phyloP scores from a whole-genome alignment of 2,797 vertebrate species.

The Poeciliopsis infans region DNA sequence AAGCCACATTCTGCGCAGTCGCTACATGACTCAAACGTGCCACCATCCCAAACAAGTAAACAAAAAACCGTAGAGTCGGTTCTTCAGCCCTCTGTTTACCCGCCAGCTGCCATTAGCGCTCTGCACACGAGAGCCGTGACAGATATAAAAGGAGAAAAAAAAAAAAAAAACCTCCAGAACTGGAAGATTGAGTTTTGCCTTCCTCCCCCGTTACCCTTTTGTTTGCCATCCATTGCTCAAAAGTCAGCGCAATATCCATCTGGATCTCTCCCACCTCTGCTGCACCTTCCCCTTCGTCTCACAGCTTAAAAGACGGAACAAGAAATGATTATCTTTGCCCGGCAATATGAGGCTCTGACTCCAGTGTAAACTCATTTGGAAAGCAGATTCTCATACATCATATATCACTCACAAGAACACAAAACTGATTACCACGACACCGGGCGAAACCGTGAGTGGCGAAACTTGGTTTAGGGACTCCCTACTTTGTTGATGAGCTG shows the following conservation, averaged over 20 bases:
- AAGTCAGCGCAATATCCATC: constrained; percentile 70
- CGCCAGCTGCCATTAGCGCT: constrained; percentile 50
- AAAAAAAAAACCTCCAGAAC: constrained; percentile 13
- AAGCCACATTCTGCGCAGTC: not conserved
- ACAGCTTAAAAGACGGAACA: constrained; percentile 72
- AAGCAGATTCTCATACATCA: constrained; percentile 82
- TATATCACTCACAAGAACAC: constrained; percentile 77
- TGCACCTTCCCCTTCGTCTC: constrained; percentile 54
- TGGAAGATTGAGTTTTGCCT: constrained; percentile 73
- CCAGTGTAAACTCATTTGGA: constrained; percentile 84
- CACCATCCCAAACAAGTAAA: constrained; percentile 24
- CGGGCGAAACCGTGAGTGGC: constrained; percentile 73
- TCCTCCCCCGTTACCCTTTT: constrained; percentile 66
- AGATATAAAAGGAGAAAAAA: constrained; percentile 28
- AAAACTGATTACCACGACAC: constrained; percentile 83
- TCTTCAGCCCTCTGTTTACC: constrained; percentile 55
- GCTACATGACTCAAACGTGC: constrained; percentile 36
- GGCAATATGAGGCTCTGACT: constrained; percentile 80
- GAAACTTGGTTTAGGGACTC: constrained; percentile 77
- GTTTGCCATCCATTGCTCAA: constrained; percentile 77
- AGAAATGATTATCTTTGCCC: constrained; percentile 83
- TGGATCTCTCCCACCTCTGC: constrained; percentile 63
- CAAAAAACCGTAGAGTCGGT: constrained; percentile 12
- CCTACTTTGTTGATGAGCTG: constrained; percentile 48
- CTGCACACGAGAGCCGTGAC: constrained; percentile 47